Evolutionary conservation across 2,113 vertebrate genomes (phyloP), one percentile per base, ranked within the genome.

Genomic region (Dascyllus trimaculatus): DNA sequence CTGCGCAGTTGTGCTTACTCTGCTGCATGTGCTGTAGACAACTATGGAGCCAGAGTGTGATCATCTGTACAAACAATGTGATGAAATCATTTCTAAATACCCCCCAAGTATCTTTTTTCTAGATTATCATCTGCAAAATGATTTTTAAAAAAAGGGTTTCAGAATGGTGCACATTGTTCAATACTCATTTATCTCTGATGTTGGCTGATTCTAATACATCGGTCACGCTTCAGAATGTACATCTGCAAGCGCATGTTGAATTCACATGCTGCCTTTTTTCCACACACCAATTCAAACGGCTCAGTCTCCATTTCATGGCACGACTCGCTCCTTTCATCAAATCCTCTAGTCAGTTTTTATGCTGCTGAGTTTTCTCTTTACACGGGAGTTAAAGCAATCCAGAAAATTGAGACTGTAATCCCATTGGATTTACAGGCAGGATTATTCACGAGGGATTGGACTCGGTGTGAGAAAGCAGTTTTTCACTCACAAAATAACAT

Each of bases 401-500:
- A 53, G 70, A 80, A 74, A 70, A 84, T 51, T 69, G 77, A 79
- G 73, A 72, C 73, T 46, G 35, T 85, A 78, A 86, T 88, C 78
- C 70, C 77, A 54, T 70, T 49, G 59, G 83, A 81, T 88, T 80
- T 80, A 83, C 71, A 77, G 45, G 52, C 65, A 19, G 82, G 85
- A 89, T 88, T 86, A 89, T 83, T 77, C 75, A 22, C 75, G 32
- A 61, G 71, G 75, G 81, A 90, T 80, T 19, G 70, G 60, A 70
- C 25, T 53, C 48, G 11, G 15, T 66, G 56, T 49, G 29, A 69
- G 63, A 84, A 69, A 74, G 18, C 72, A 51, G 68, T 68, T 53
- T 72, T 65, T 67, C 24, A 25, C 52, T 46, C 68, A 46, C 18
- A 32, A 80, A 82, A 70, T 56, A 53, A 56, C 32, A 80, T 9